Conservation (phyloP, 1,140 invertebrate genomes). For the Drosophila bipectinata region DNA sequence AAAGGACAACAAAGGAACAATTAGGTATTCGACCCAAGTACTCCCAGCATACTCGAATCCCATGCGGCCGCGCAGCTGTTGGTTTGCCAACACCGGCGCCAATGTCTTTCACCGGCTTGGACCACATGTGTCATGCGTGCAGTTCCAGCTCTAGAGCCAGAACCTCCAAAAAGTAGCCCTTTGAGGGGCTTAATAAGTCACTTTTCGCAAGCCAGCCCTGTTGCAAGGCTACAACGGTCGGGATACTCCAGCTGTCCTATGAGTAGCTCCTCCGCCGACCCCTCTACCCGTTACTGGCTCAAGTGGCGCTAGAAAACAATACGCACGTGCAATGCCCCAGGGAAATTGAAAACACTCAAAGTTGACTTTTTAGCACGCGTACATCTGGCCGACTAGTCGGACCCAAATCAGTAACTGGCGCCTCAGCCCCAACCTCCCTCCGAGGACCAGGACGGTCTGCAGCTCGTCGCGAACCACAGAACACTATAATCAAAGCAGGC, state of each 20-base stretch:
- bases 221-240: conserved; percentile 62
- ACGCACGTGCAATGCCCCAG: conserved; percentile 69
- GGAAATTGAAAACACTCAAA: conserved; percentile 75
- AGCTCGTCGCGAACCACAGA: not conserved
- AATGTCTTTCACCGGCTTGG: conserved; percentile 24
- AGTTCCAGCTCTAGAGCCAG: conserved; percentile 18
- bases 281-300: conserved; percentile 26
- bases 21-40: conserved; percentile 8
- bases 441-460: not conserved
- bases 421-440: conserved; percentile 13
- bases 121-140: conserved; percentile 35
- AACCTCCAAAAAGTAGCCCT: conserved; percentile 4
- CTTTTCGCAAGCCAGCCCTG: conserved; percentile 23
- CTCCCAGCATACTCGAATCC: conserved; percentile 25
- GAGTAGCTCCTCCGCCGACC: conserved; percentile 16
- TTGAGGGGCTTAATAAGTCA: conserved; percentile 33
- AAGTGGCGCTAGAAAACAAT: conserved; percentile 67
- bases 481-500: conserved; percentile 25
- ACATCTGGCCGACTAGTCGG: conserved; percentile 54
- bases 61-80: conserved; percentile 57
- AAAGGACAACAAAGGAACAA: conserved; percentile 24
- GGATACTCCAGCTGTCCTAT: conserved; percentile 20
- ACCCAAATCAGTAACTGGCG: conserved; percentile 37
- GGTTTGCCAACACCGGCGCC: conserved; percentile 61
- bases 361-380: conserved; percentile 68